Conservation (phyloP, 2,113 vertebrate genomes). For the Forbesichthys agassizii region DNA sequence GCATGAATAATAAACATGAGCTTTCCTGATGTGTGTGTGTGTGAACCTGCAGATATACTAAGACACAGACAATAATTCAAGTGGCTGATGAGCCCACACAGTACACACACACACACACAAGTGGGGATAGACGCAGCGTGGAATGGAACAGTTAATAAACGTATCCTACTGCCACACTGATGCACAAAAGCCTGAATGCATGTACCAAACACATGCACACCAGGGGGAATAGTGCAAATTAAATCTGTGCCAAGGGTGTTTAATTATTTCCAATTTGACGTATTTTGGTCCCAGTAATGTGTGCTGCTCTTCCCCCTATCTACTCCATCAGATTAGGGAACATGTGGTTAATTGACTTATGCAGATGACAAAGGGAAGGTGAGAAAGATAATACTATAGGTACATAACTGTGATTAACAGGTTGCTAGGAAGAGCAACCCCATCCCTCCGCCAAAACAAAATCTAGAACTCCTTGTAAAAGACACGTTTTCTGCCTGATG, state of each 20-base stretch:
- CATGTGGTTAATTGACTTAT: slow-evolving; percentile 59
- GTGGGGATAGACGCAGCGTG: slow-evolving; percentile 44
- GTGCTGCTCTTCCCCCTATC: slow-evolving; percentile 23
- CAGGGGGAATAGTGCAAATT: slow-evolving; percentile 68
- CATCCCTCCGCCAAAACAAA: no score
- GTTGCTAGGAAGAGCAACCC: no score
- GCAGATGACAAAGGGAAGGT: slow-evolving; percentile 24
- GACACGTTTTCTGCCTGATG: slow-evolving; percentile 26
- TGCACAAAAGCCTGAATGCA: slow-evolving; percentile 54
- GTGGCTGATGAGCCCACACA: slow-evolving; percentile 35
- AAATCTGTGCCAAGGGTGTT: slow-evolving; percentile 69
- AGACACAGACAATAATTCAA: slow-evolving; percentile 38
- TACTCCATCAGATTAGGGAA: slow-evolving; percentile 36
- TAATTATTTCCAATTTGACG: slow-evolving; percentile 66
- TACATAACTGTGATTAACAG: background rate
- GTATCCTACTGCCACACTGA: slow-evolving; percentile 60
- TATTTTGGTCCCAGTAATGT: slow-evolving; percentile 28
- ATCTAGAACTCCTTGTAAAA: slow-evolving; percentile 21
- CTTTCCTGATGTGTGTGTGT: background rate
- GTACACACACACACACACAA: slow-evolving; percentile 11
- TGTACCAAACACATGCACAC: slow-evolving; percentile 31
- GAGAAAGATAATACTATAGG: slow-evolving; percentile 19
- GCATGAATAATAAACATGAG: slow-evolving; percentile 45
- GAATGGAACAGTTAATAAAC: slow-evolving; percentile 75
- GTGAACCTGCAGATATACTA: background rate